A percentile compares a stretch with the other conserved stretches of the same genome.
Conservation (phyloP, 2,888 invertebrate species). For the Criorhina ranunculi region DNA sequence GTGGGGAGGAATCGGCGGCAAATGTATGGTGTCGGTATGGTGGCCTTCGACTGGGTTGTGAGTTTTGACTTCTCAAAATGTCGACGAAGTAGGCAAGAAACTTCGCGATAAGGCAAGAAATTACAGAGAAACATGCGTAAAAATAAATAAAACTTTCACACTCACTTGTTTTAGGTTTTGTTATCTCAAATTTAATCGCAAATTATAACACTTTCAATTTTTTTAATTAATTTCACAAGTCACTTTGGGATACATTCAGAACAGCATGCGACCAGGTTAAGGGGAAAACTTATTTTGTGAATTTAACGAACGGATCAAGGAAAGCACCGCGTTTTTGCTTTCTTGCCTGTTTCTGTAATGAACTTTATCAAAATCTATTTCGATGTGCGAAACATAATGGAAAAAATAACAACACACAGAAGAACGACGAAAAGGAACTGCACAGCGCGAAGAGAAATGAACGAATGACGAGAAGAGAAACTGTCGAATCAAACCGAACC, state of each 20-base stretch:
- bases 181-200: conserved; percentile 22
- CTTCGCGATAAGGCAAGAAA: conserved; percentile 12
- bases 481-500: not conserved
- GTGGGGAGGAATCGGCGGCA: not conserved
- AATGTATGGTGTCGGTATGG: conserved; percentile 32
- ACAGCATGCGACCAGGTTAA: conserved; percentile 44
- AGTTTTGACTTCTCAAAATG: conserved; percentile 27
- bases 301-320: conserved; percentile 6
- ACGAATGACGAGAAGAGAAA: conserved; percentile 30
- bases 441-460: conserved; percentile 37
- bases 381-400: not conserved
- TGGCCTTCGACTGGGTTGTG: conserved; percentile 52
- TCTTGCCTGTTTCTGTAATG: conserved; percentile 8
- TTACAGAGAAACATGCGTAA: conserved; percentile 1
- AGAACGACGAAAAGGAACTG: not conserved
- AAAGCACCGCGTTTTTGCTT: conserved; percentile 13
- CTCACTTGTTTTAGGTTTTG: conserved; percentile 44
- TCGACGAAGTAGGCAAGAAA: not conserved
- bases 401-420: not conserved
- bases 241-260: conserved; percentile 1
- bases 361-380: conserved; percentile 19
- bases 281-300: conserved; percentile 11
- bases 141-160: conserved; percentile 36
- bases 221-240: conserved; percentile 11
- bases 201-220: conserved; percentile 27